Evolutionary conservation across 2,113 vertebrate genomes (phyloP).

Genomic region (Circaetus cinerascens): DNA sequence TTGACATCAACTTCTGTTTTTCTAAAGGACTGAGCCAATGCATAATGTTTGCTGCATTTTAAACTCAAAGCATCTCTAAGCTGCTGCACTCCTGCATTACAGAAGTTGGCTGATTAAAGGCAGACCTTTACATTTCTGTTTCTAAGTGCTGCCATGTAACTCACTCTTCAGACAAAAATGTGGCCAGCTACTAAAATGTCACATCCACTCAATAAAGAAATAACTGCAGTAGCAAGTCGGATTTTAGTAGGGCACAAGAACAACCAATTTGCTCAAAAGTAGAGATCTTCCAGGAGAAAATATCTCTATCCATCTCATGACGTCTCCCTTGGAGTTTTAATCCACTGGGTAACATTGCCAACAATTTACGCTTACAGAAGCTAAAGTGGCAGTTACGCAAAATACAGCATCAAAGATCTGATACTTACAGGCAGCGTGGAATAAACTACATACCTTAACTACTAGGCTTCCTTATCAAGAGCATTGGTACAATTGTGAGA

Average conservation of each 20-base stretch:
- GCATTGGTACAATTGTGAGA: background rate
- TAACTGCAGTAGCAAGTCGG: background rate
- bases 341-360: background rate
- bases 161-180: background rate
- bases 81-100: background rate
- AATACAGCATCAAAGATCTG: background rate
- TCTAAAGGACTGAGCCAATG: background rate
- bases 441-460: background rate
- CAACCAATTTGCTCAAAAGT: background rate
- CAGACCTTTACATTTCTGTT: background rate
- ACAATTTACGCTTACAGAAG: slow-evolving; percentile 18
- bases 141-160: background rate
- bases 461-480: background rate
- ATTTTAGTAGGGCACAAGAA: background rate
- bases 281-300: background rate
- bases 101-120: background rate
- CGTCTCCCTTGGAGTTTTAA: background rate
- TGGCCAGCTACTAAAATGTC: background rate
- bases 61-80: background rate
- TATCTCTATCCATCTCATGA: background rate
- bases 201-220: background rate
- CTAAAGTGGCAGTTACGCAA: slow-evolving; percentile 4
- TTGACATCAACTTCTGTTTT: background rate
- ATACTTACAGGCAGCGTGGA: background rate
- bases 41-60: background rate